Conservation (phyloP, 2,113 vertebrate species). For the Vidua macroura region DNA sequence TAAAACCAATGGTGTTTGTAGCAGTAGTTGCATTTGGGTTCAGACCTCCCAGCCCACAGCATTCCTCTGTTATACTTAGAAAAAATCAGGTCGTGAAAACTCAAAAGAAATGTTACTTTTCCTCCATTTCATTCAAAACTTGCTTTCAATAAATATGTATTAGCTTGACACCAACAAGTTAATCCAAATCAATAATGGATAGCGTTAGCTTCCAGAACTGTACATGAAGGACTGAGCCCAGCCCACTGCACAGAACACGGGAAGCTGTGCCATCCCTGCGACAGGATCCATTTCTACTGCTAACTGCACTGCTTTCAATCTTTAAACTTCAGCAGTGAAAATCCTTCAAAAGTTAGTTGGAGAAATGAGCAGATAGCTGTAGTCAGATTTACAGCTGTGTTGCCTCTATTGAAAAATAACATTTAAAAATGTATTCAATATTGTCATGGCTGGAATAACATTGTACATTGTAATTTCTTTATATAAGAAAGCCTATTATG, state of each 20-base stretch:
- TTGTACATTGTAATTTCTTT: neutral
- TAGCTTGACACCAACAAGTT: neutral
- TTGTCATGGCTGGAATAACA: neutral
- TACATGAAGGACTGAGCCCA: neutral
- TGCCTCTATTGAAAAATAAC: neutral
- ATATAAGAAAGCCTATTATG: neutral
- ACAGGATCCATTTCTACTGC: neutral
- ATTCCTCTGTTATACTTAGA: neutral
- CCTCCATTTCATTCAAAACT: neutral
- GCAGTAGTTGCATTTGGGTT: neutral
- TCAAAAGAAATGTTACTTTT: neutral
- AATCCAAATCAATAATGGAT: neutral
- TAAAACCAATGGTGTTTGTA: neutral
- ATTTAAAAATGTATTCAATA: neutral
- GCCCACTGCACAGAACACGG: fast-evolving
- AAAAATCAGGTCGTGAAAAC: neutral
- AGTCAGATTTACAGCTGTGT: neutral
- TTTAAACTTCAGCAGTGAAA: neutral
- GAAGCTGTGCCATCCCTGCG: neutral
- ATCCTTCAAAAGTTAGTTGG: neutral
- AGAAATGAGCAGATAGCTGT: neutral
- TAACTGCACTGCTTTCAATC: neutral
- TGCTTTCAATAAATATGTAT: fast-evolving
- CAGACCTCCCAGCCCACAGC: neutral
- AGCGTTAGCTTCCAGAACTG: neutral